These are phyloP conservation scores for Trilocha varians DNA, from an alignment of 2,888 invertebrate species.

Conservation along the genomic window DNA sequence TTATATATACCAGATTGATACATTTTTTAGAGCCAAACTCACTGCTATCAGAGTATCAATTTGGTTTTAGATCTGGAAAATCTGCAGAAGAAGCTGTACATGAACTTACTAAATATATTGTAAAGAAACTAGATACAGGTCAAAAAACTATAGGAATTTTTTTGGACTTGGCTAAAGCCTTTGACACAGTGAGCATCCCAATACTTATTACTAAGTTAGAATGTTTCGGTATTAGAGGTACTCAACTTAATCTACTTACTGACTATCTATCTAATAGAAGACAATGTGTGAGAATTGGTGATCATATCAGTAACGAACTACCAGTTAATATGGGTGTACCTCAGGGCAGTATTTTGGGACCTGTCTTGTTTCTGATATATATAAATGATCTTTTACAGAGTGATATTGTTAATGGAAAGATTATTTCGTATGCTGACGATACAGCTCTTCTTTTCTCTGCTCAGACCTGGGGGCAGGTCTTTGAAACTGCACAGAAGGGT, in stretches of 20 bases:
- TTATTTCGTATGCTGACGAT: slow-evolving; percentile 8
- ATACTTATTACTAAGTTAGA: slow-evolving; percentile 7
- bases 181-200: slow-evolving; percentile 11
- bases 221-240: slow-evolving; percentile 5
- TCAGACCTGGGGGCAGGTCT: slow-evolving; percentile 3
- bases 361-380: slow-evolving; percentile 5
- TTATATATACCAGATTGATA: slow-evolving; percentile 7
- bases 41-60: slow-evolving; percentile 6
- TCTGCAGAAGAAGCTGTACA: slow-evolving; percentile 9
- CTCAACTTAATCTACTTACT: background rate
- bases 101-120: slow-evolving; percentile 4
- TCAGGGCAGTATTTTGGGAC: slow-evolving; percentile 5
- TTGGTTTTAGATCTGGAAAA: slow-evolving; percentile 7
- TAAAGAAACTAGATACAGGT: slow-evolving; percentile 5
- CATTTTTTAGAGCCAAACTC: slow-evolving; percentile 7
- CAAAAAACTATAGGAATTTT: slow-evolving; percentile 10
- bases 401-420: background rate
- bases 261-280: background rate
- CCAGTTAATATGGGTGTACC: too few relatives aligned
- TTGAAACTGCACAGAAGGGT: slow-evolving; percentile 5
- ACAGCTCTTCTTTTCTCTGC: slow-evolving; percentile 6
- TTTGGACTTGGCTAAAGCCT: slow-evolving; percentile 10
- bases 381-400: slow-evolving; percentile 4
- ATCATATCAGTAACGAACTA: background rate
- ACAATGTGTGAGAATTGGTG: background rate